A percentile compares a stretch with the other conserved stretches of the same genome.
phyloP scores from a whole-genome alignment of 2,113 vertebrate genomes.

The Lethenteron reissneri region DNA sequence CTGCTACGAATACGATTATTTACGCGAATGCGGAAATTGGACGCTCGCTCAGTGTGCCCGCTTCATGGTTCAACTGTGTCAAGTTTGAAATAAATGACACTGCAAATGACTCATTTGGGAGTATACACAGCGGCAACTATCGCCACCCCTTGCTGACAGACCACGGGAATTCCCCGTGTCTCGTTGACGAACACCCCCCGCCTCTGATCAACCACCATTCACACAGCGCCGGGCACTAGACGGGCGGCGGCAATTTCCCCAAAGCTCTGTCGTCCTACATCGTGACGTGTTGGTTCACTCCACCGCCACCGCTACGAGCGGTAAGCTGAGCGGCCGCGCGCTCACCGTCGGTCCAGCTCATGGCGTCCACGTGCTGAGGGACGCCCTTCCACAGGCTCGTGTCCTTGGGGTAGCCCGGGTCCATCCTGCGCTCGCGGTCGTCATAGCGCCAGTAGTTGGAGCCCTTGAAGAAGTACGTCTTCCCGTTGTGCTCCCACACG shows the following conservation, averaged over 20 bases:
- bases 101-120: too few species aligned
- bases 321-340: not conserved
- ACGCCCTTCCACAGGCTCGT: constrained; percentile 57
- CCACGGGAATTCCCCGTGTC: too few species aligned
- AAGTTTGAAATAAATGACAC: too few species aligned
- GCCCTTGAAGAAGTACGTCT: constrained; percentile 93
- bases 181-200: not conserved
- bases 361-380: constrained; percentile 51
- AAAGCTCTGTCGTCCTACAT: not conserved
- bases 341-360: constrained; percentile 86
- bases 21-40: too few species aligned
- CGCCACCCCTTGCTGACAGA: too few species aligned
- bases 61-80: too few species aligned
- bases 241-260: not conserved
- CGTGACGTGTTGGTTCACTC: not conserved
- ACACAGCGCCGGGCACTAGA: not conserved
- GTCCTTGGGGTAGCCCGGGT: constrained; percentile 59
- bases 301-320: fast-evolving
- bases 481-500: constrained; percentile 69
- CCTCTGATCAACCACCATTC: not conserved
- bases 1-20: too few species aligned
- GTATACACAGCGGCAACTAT: too few species aligned
- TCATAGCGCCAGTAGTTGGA: constrained; percentile 64
- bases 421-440: constrained; percentile 52
- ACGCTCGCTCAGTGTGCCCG: too few species aligned